Conservation (phyloP, 23 tunicate species). For the Halocynthia roretzi region DNA sequence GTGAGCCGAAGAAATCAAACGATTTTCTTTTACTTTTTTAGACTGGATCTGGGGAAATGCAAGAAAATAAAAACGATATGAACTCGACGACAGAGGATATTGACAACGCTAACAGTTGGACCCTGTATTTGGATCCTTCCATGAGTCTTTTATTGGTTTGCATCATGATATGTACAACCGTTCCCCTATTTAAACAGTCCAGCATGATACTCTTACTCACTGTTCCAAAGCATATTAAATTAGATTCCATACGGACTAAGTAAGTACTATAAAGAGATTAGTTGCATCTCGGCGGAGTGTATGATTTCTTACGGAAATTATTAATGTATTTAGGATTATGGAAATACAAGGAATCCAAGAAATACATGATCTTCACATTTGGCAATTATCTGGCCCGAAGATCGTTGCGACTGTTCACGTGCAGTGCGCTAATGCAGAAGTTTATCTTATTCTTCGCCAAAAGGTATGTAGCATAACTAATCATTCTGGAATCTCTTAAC, state of each 20-base stretch:
- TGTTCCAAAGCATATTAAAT: constrained; percentile 66
- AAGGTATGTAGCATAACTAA: constrained; percentile 21
- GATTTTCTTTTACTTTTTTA: too few species aligned
- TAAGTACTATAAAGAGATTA: constrained; percentile 23
- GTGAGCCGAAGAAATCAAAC: too few species aligned
- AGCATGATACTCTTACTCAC: constrained; percentile 77
- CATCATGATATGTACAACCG: constrained; percentile 72
- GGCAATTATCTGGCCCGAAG: constrained; percentile 90
- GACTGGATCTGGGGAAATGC: too few species aligned
- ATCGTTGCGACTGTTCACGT: constrained; percentile 88
- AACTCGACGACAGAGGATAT: too few species aligned
- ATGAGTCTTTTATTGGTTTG: constrained; percentile 67
- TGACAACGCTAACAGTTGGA: constrained; percentile 51
- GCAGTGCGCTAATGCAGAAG: constrained; percentile 47
- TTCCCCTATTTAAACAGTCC: constrained; percentile 81
- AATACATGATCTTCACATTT: constrained; percentile 94
- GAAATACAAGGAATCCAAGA: constrained; percentile 67
- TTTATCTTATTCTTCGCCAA: constrained; percentile 55
- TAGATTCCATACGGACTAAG: constrained; percentile 42
- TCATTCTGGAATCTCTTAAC: not conserved
- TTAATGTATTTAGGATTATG: constrained; percentile 19
- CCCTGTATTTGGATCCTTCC: constrained; percentile 76
- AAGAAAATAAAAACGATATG: too few species aligned
- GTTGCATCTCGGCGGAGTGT: not conserved
- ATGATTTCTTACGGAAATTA: too few species aligned